Base-by-base conservation (phyloP, 2,113 vertebrate genomes). In the Opisthocomus hoazin region DNA sequence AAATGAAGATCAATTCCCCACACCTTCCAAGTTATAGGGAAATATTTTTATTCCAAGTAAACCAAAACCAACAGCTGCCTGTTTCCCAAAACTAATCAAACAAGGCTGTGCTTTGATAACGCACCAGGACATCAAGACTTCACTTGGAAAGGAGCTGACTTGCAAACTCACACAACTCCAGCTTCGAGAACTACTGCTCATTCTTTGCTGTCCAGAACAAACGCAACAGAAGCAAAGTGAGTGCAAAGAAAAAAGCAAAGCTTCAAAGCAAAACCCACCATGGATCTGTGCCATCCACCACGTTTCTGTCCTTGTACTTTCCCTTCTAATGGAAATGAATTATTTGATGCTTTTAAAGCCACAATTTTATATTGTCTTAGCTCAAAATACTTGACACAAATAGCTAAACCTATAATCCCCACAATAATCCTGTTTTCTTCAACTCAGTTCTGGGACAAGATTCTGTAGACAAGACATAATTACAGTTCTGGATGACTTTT, bases 281-380 rank as follows among this genome's bases (percentile, higher is more conserved):
- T 43, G 19, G 18, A 83, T 39, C 30, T 69, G 20, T 41, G 17
- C 74, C 39, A 53, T 27, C 8, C 0, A 0, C n/a, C 48, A 68
- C 4, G 26, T 46, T 66, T 84, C 57, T 66, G 26, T 53, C n/a
- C 48, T 56, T 56, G 18, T 83, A 27, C 60, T 60, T 75, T 75
- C 66, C 32, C 4, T 83, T 50, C 39, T 69, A 78, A 86, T 9
- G 15, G 45, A 69, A 94, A 71, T 76, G 3, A 75, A n/a, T 66
- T 66, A 80, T 22, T 7, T 57, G 34, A 84, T 5, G 18, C 41
- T 84, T 70, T 79, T 39, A 87, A 68, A 90, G 34, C 24, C 9
- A 51, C 23, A 22, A 6, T 65, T 71, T 79, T 18, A 37, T 65
- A 79, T 51, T 65, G 37, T 18, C 69, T 92, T 66, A 70, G 26